A percentile compares a stretch with the other conserved stretches of the same genome.
These are phyloP conservation scores for Typhlichthys subterraneus DNA, from an alignment of 2,797 vertebrate genomes.

Conservation along the genomic window DNA sequence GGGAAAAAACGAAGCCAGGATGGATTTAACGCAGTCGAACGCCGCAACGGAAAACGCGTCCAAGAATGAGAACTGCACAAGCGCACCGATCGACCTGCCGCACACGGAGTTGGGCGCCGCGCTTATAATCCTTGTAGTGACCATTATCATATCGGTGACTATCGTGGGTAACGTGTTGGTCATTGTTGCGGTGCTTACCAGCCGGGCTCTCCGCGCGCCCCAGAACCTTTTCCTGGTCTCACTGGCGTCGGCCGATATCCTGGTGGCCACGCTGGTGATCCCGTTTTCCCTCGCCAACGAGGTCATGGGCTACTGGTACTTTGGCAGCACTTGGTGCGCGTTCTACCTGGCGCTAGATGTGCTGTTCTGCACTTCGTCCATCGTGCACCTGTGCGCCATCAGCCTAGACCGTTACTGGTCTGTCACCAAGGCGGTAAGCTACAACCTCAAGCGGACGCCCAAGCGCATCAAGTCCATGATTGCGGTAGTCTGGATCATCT, in stretches of 20 bases:
- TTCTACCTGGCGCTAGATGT: constrained; percentile 89
- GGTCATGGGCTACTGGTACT: constrained; percentile 93
- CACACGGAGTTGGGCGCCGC: constrained; percentile 68
- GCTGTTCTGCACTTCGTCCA: constrained; percentile 90
- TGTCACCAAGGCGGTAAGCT: constrained; percentile 85
- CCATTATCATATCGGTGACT: constrained; percentile 79
- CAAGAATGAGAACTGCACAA: constrained; percentile 60
- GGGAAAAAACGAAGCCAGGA: constrained; percentile 51
- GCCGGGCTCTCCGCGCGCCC: constrained; percentile 85
- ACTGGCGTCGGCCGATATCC: constrained; percentile 88
- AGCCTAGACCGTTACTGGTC: constrained; percentile 94
- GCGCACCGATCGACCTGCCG: constrained; percentile 53
- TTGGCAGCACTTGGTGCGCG: constrained; percentile 88
- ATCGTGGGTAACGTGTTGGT: constrained; percentile 87
- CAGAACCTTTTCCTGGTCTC: constrained; percentile 93
- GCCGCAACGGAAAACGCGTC: constrained; percentile 65
- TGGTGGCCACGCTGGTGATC: constrained; percentile 88
- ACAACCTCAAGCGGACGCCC: constrained; percentile 88
- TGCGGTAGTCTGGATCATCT: constrained; percentile 81
- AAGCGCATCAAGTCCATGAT: constrained; percentile 87
- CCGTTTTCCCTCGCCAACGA: constrained; percentile 91
- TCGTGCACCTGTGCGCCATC: constrained; percentile 91
- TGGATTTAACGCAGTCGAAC: constrained; percentile 70
- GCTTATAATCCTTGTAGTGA: constrained; percentile 84
- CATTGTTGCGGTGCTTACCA: constrained; percentile 86